Percentiles rank a stretch among this genome's conserved stretches.
phyloP scores from a whole-genome alignment of 2,888 invertebrate species.

The Lithophane ornitopus region DNA sequence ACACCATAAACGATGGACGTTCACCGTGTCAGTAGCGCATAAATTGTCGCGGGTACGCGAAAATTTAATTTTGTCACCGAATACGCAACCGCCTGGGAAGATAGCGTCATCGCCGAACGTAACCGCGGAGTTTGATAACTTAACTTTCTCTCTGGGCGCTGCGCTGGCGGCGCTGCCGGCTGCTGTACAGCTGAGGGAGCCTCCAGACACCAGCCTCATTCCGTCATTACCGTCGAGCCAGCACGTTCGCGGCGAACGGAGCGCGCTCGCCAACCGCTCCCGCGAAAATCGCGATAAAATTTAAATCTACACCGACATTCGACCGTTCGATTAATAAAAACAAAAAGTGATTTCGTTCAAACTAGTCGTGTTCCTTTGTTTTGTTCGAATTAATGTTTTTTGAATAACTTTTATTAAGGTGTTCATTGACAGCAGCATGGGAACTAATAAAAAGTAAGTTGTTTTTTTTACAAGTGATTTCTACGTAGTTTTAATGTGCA shows the following conservation, averaged over 20 bases:
- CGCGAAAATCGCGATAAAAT: constrained; percentile 71
- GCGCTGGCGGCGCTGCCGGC: constrained; percentile 65
- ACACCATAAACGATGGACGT: constrained; percentile 74
- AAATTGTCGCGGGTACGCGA: constrained; percentile 79
- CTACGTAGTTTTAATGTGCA: constrained; percentile 24
- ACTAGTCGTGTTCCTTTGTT: constrained; percentile 74
- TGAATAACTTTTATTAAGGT: constrained; percentile 79
- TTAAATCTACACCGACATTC: constrained; percentile 67
- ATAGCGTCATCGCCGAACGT: constrained; percentile 88
- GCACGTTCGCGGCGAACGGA: constrained; percentile 83
- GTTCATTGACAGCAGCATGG: constrained; percentile 80
- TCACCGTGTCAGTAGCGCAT: constrained; percentile 88
- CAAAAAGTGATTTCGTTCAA: constrained; percentile 71
- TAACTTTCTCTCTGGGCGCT: constrained; percentile 86
- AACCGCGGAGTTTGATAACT: constrained; percentile 89
- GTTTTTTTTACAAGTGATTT: constrained; percentile 58
- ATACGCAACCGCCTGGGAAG: constrained; percentile 87
- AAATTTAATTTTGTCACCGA: constrained; percentile 88
- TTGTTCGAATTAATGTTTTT: constrained; percentile 75
- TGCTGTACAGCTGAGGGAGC: constrained; percentile 69
- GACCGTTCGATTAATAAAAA: constrained; percentile 69
- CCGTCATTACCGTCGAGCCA: constrained; percentile 80
- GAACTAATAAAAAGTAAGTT: constrained; percentile 84
- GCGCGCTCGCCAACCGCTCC: constrained; percentile 76
- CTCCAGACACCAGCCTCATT: constrained; percentile 80